phyloP scores from a whole-genome alignment of 2,888 invertebrate genomes.

The Trilocha varians region DNA sequence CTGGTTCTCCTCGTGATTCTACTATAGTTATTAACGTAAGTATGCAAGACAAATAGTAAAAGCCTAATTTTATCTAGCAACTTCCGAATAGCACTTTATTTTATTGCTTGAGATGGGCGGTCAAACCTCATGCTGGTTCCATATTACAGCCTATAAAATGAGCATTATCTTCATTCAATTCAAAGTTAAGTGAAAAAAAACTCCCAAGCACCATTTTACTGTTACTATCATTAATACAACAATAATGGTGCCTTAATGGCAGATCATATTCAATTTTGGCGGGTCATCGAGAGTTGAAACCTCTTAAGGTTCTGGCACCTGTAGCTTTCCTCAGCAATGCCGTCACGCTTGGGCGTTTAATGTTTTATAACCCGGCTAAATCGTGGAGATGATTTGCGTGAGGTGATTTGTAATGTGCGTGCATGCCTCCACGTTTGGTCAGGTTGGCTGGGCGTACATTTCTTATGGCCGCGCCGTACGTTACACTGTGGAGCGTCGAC shows the following conservation, averaged over 20 bases:
- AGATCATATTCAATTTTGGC: conserved; percentile 20
- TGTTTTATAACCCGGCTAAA: conserved; percentile 35
- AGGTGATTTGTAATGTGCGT: conserved; percentile 30
- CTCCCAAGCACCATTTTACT: no score
- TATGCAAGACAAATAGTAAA: no score
- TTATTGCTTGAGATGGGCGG: no score
- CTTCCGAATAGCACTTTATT: no score
- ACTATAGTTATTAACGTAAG: no score
- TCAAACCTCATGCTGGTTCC: no score
- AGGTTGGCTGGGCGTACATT: conserved; percentile 47
- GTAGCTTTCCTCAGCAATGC: conserved; percentile 54
- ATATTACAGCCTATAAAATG: no score
- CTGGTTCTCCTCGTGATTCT: no score
- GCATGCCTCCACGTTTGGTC: conserved; percentile 41
- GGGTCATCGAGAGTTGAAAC: conserved; percentile 41
- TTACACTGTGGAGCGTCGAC: conserved; percentile 62
- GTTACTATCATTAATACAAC: neutral
- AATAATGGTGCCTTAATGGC: conserved; percentile 4
- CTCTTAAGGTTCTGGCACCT: conserved; percentile 42
- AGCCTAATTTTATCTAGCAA: no score
- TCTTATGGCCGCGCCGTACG: conserved; percentile 61
- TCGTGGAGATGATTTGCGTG: conserved; percentile 40
- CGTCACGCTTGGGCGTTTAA: conserved; percentile 48
- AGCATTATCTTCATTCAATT: no score
- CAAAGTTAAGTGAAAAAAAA: no score